Percentiles rank a stretch among this genome's conserved stretches.
Conservation (phyloP, 2,888 invertebrate genomes). For the Asteroscopus sphinx region DNA sequence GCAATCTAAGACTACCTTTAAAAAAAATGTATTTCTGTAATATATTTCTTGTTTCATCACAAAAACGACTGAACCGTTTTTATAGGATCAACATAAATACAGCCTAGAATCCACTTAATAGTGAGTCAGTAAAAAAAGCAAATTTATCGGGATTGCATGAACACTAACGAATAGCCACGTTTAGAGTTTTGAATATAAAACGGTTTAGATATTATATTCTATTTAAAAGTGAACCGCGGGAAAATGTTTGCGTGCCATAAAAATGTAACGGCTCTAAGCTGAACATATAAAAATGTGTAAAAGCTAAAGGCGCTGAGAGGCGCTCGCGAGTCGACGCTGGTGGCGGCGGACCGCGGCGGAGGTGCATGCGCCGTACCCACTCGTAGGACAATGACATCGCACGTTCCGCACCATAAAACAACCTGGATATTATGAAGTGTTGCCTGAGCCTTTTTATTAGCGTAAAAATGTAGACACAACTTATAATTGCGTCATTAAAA, state of each 20-base stretch:
- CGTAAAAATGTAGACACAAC: constrained; percentile 74
- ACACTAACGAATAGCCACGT: constrained; percentile 21
- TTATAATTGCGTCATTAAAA: constrained; percentile 78
- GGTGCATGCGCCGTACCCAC: constrained; percentile 74
- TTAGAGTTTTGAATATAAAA: constrained; percentile 39
- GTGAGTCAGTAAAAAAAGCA: constrained; percentile 34
- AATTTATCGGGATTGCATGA: constrained; percentile 44
- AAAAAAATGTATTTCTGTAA: constrained; percentile 38
- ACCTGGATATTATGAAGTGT: constrained; percentile 83
- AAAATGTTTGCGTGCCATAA: constrained; percentile 51
- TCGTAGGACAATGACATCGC: constrained; percentile 88
- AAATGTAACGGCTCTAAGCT: constrained; percentile 54
- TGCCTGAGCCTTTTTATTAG: constrained; percentile 74
- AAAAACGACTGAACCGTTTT: constrained; percentile 29
- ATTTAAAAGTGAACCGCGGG: constrained; percentile 45
- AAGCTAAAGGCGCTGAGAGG: constrained; percentile 48
- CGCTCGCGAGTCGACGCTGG: constrained; percentile 53
- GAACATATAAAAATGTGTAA: constrained; percentile 54
- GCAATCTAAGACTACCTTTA: constrained; percentile 46
- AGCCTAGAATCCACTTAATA: constrained; percentile 20
- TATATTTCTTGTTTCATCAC: constrained; percentile 21
- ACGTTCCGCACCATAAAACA: constrained; percentile 88
- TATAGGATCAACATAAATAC: constrained; percentile 35
- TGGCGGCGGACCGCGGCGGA: constrained; percentile 58
- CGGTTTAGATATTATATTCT: constrained; percentile 40